Conservation (phyloP, 1,140 invertebrate genomes). For the Drosophila nikananu region DNA sequence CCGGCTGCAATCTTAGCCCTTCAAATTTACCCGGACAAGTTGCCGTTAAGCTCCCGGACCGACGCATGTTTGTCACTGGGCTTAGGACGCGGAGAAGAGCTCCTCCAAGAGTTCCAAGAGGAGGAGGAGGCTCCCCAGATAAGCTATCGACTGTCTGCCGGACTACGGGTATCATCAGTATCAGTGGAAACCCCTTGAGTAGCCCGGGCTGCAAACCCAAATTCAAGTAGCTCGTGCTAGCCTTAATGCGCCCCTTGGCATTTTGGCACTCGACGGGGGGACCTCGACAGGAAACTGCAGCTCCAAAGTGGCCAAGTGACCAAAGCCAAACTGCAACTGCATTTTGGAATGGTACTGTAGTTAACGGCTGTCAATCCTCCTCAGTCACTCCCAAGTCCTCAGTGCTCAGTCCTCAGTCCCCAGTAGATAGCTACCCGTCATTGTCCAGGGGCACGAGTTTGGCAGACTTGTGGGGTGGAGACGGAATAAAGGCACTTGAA, state of each 20-base stretch:
- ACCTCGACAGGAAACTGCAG: conserved; percentile 40
- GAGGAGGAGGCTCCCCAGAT: conserved; percentile 12
- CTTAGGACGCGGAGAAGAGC: neutral
- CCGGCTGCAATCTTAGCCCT: conserved; percentile 31
- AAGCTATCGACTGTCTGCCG: conserved; percentile 44
- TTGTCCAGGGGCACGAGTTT: conserved; percentile 65
- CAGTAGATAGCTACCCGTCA: conserved; percentile 60
- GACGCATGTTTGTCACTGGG: conserved; percentile 26
- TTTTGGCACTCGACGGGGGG: conserved; percentile 24
- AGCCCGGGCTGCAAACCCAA: conserved; percentile 11
- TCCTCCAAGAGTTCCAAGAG: conserved; percentile 14
- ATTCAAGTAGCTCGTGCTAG: conserved; percentile 52
- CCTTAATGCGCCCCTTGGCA: conserved; percentile 43
- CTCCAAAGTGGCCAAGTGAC: conserved; percentile 49
- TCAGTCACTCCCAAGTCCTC: conserved; percentile 3
- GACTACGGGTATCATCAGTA: neutral
- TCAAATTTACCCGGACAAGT: conserved; percentile 17
- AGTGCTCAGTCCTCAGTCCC: conserved; percentile 11
- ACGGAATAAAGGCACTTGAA: neutral
- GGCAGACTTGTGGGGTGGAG: neutral
- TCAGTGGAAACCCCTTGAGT: conserved; percentile 20
- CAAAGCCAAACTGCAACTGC: conserved; percentile 46
- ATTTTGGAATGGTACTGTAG: conserved; percentile 29
- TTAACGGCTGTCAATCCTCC: conserved; percentile 50
- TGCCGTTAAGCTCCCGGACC: conserved; percentile 44